Base-by-base conservation (phyloP, 1,140 invertebrate species). In the Pseudobourletiella spinata region DNA sequence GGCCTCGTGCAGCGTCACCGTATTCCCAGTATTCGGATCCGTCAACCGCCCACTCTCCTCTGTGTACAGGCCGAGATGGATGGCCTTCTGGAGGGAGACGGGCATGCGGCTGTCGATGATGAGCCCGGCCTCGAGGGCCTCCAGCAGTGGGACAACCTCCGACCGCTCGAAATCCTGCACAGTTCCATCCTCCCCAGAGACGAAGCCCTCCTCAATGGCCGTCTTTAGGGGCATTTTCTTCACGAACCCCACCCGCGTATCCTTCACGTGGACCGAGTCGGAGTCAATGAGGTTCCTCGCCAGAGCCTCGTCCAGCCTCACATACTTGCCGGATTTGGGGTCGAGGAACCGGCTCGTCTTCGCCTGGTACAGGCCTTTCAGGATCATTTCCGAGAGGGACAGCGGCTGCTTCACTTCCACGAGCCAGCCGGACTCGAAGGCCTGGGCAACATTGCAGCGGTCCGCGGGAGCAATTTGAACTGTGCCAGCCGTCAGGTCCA, bases 1-100 rank as follows among this genome's bases (percentile, higher is more conserved):
- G 3, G 89, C 84, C 76, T 94, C 89, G 67, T 90, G 84, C 14
- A 95, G 74, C 18, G 88, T 89, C 6, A 91, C 84, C 70, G 84
- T 82, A 58, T 85, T 81, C 24, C 83, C 85, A 1, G 83, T 86
- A 29, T 79, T 80, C 14, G 87, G 84, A 77, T 94, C 88, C 22
- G 82, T 81, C 24, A 95, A 81, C 77, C 88, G 87, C n/a, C 90
- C 88, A 1, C 82, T 84, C 56, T 79, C 77, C 56, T 88, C 86
- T 68, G 89, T 84, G 72, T 92, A 92, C 0, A 91, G 75, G 2
- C 90, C 90, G 76, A 91, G 86, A 74, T 91, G 88, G 48, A 94
- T 83, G 1, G 88, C 87, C 73, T 86, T 79, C 72, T 93, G 91
- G 29, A 95, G 72, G 4, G 89, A 91, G n/a, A 92, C 80, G 1